Percentiles rank a stretch among this genome's conserved stretches.
phyloP scores from a whole-genome alignment of 2,113 vertebrate genomes.

The Nycticorax nycticorax region DNA sequence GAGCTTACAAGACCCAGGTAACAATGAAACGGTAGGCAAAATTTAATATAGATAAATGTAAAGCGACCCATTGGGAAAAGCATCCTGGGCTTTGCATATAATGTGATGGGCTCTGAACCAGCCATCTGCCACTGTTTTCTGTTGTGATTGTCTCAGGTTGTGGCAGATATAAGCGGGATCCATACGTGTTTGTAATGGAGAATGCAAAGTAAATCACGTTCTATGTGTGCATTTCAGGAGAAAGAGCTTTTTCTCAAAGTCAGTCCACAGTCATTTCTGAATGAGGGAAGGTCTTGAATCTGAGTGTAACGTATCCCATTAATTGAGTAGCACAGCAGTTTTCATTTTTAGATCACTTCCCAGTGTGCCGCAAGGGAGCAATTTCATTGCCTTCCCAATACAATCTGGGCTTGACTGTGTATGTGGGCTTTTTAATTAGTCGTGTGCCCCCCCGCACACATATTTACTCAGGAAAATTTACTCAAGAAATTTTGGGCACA shows the following conservation, averaged over 20 bases:
- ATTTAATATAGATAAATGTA: background rate
- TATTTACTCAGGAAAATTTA: background rate
- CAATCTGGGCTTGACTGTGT: background rate
- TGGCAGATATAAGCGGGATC: background rate
- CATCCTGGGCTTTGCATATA: background rate
- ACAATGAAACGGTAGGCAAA: background rate
- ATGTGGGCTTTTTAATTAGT: background rate
- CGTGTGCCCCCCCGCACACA: accelerated
- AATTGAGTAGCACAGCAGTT: background rate
- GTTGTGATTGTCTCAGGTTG: background rate
- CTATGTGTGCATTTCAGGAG: background rate
- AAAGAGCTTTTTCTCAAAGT: background rate
- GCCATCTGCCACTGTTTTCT: background rate
- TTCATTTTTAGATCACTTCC: slow-evolving; percentile 25
- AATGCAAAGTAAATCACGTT: background rate
- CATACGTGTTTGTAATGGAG: background rate
- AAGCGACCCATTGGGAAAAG: background rate
- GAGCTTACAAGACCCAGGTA: background rate
- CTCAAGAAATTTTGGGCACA: slow-evolving; percentile 18
- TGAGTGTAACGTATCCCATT: background rate
- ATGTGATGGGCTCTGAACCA: background rate
- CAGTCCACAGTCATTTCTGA: background rate
- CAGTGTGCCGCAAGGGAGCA: background rate
- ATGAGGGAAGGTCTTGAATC: background rate
- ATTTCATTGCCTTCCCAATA: slow-evolving; percentile 4